Evolutionary conservation across 1,140 invertebrate species (phyloP), one percentile per base, ranked within the genome.

Genomic region (Polyergus mexicanus): DNA sequence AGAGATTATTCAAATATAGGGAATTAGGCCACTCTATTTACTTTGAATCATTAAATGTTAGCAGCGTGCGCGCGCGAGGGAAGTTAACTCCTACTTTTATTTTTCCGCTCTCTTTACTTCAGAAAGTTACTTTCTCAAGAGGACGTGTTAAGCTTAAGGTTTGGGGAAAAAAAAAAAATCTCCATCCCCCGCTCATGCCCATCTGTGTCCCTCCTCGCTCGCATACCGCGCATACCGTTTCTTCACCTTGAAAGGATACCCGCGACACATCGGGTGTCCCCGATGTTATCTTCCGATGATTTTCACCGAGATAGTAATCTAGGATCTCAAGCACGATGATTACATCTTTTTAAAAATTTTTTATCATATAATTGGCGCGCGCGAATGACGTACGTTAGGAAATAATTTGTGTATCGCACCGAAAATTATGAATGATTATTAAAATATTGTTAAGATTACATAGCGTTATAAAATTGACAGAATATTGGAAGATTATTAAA

Each of bases 151-250:
- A 19, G 8, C 69, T 22, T 22, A 22, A 72, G 28, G 35, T n/a
- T 51, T n/a, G 51, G n/a, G n/a, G n/a, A n/a, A n/a, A n/a, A 19
- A 44, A 35, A 80, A 69, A 80, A 19, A 71, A 38, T 38, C 63
- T 41, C 8, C 76, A 68, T 22, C 32, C 16, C n/a, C 16, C n/a
- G 25, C 10, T 56, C 8, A 38, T 44, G 25, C 74, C 44, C 74
- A 77, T 65, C 76, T 68, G 78, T 25, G 32, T 86, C 86, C 88
- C 88, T 89, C 51, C 68, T 86, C 71, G 41, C 41, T 44, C 76
- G 85, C 92, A 92, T 92, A 89, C 92, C 88, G 62, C 60, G 74
- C 90, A 92, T 93, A 92, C 91, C 89, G 84, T 86, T 91, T 85
- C 86, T 91, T 92, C 83, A 88, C 89, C 91, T 92, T 92, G 91